Conservation (phyloP, 2,888 invertebrate genomes). For the Lithophane semibrunnea region DNA sequence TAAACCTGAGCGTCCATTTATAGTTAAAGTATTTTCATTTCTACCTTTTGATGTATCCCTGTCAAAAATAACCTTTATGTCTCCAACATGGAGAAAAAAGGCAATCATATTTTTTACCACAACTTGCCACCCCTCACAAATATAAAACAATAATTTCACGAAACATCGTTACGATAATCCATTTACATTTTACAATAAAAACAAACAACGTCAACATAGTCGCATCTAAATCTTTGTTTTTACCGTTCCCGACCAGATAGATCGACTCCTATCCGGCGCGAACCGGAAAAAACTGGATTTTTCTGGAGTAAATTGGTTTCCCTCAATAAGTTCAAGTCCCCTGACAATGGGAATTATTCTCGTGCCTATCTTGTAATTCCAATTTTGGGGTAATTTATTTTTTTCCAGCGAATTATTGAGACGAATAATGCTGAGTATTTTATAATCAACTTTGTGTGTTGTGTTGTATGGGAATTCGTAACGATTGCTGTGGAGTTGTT, state of each 20-base stretch:
- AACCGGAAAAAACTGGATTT: constrained; percentile 74
- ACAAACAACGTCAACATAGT: constrained; percentile 46
- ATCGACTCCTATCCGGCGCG: constrained; percentile 55
- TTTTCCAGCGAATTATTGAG: constrained; percentile 73
- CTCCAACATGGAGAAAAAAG: neutral
- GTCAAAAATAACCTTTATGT: neutral
- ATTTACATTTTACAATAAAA: constrained; percentile 54
- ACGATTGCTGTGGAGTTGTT: constrained; percentile 52
- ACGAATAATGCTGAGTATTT: constrained; percentile 69
- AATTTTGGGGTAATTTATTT: constrained; percentile 83
- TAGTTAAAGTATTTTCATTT: neutral
- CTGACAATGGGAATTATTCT: constrained; percentile 85
- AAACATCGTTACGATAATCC: constrained; percentile 56
- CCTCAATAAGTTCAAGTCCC: constrained; percentile 84
- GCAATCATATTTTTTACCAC: neutral
- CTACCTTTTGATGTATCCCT: neutral
- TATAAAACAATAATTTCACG: constrained; percentile 44
- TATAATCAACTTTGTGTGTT: constrained; percentile 71
- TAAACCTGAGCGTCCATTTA: neutral
- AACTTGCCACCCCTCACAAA: constrained; percentile 15
- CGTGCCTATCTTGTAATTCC: constrained; percentile 84
- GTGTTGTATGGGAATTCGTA: constrained; percentile 61
- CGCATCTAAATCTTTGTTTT: constrained; percentile 59
- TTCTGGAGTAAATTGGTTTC: constrained; percentile 81
- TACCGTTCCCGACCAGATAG: constrained; percentile 58